A percentile compares a stretch with the other conserved stretches of the same genome.
These are phyloP conservation scores for Lissonota sp. DNA, from an alignment of 2,888 invertebrate species.

Conservation along the genomic window DNA sequence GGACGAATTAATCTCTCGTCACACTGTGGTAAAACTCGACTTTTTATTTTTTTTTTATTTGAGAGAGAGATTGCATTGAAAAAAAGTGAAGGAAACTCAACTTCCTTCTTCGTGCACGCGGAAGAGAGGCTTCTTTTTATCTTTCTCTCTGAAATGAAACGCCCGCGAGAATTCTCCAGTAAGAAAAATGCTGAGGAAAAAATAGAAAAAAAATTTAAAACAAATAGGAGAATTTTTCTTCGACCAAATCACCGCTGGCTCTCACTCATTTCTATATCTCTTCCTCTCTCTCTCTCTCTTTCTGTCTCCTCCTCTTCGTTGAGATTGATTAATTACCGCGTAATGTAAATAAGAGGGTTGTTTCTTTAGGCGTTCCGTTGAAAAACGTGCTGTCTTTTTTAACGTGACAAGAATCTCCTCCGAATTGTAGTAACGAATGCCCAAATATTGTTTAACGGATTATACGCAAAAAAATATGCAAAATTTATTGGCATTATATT, in stretches of 20 bases:
- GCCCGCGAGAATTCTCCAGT: constrained; percentile 33
- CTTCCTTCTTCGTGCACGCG: constrained; percentile 43
- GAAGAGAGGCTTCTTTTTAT: neutral
- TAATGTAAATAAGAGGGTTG: constrained; percentile 72
- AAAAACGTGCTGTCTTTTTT: constrained; percentile 67
- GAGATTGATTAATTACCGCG: constrained; percentile 75
- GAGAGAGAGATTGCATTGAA: constrained; percentile 58
- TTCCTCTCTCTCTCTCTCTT: constrained; percentile 11
- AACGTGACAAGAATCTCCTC: too few species aligned
- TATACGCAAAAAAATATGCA: too few species aligned
- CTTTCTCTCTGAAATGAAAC: constrained; percentile 25
- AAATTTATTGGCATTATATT: too few species aligned
- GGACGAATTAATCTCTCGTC: constrained; percentile 67
- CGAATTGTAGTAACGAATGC: too few species aligned
- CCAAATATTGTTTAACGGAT: too few species aligned
- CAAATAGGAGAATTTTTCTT: constrained; percentile 68
- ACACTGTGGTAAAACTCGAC: constrained; percentile 40
- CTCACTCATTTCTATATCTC: constrained; percentile 7
- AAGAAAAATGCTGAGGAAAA: constrained; percentile 36
- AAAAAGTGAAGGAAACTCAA: constrained; percentile 52
- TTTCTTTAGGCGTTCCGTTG: constrained; percentile 74
- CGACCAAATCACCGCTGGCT: constrained; percentile 59
- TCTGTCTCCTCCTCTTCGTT: constrained; percentile 22
- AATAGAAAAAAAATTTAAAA: constrained; percentile 59
- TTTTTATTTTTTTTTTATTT: constrained; percentile 37